Evolutionary conservation across 2,888 invertebrate genomes (phyloP), one percentile per base, ranked within the genome.

Genomic region (Tuta absoluta): DNA sequence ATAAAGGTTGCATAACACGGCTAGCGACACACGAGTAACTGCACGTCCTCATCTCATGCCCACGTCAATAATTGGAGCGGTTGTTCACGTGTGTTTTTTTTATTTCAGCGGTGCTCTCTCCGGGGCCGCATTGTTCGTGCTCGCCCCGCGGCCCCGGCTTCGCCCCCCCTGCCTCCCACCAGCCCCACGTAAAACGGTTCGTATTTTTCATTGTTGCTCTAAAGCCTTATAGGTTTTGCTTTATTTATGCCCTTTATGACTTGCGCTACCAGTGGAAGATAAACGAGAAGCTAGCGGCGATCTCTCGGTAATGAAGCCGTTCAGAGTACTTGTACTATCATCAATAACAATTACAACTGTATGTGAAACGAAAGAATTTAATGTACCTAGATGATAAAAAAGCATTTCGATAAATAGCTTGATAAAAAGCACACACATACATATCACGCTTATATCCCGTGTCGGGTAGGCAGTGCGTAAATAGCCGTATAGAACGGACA

Each of bases 181-280:
- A 68, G 57, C 82, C 84, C 84, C 71, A 81, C 87, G 82, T 84
- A 86, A 89, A 90, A 88, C 89, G 90, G 91, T 91, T 85, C 88
- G 91, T 91, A 91, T 91, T 91, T 91, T 91, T 91, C 90, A 90
- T 90, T 90, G 91, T 90, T 90, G 87, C 87, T 89, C 85, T 89
- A 88, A 87, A 89, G 83, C 86, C 87, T 89, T 90, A 90, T 90
- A 90, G 89, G 87, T 90, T 90, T 88, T 90, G 82, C 84, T 89
- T 89, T 90, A 89, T 91, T 90, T 90, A 87, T 86, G 84, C 84
- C 84, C 84, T 88, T 88, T 89, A 88, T 90, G 86, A 85, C 85
- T 84, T 81, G 4, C 33, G 33, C 33, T 33, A 33, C 78, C 79
- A 77, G 82, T 84, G 79, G 80, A 84, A 89, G 87, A 89, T 85